phyloP scores from a whole-genome alignment of 1,140 invertebrate species.

The Tribolium castaneum region DNA sequence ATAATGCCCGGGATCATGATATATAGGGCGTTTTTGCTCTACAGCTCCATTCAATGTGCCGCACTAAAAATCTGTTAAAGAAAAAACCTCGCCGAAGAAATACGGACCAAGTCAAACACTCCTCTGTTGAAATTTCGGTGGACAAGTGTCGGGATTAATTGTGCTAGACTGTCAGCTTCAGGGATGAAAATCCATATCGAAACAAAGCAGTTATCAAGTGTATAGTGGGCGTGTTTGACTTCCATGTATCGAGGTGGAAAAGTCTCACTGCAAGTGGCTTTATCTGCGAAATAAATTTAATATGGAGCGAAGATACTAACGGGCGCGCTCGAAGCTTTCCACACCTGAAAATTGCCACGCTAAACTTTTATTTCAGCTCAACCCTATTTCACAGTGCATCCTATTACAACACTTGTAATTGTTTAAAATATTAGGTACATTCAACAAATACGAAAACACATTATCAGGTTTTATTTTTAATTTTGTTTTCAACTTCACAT shows the following conservation, averaged over 20 bases:
- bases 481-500: too few species aligned
- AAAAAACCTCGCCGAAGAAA: background rate
- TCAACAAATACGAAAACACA: background rate
- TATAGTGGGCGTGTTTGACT: conserved; percentile 32
- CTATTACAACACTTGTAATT: background rate
- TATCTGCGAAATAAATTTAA: background rate
- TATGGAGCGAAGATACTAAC: background rate
- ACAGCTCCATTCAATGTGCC: background rate
- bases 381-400: background rate
- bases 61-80: conserved; percentile 10
- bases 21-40: conserved; percentile 9
- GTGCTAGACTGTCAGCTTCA: conserved; percentile 34
- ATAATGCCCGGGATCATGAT: conserved; percentile 21
- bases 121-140: conserved; percentile 1
- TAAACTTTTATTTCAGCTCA: background rate
- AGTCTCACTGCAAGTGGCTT: conserved; percentile 19
- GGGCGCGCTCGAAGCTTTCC: background rate
- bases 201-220: conserved; percentile 8
- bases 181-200: conserved; percentile 36
- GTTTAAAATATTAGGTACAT: background rate
- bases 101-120: conserved; percentile 7
- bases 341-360: background rate
- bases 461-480: too few species aligned
- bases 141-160: conserved; percentile 31
- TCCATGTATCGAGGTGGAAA: conserved; percentile 37